Base-by-base conservation (phyloP, 2,888 invertebrate species). In the Spodoptera picta region DNA sequence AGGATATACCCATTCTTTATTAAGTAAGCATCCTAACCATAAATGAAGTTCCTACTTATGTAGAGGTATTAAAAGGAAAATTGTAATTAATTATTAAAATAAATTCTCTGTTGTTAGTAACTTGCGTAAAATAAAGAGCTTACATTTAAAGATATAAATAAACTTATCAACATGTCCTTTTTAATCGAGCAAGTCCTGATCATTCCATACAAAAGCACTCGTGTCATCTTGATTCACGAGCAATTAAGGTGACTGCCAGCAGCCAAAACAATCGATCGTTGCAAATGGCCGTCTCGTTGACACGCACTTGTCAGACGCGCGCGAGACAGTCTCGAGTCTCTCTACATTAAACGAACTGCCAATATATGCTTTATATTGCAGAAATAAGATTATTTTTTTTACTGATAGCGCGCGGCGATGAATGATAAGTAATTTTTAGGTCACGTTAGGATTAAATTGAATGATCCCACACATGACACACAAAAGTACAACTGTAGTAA, bases 251-350 rank as follows among this genome's bases (percentile, higher is more conserved):
- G 92, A 85, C 90, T 90, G 79, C 87, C 83, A 86, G 90, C 93
- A 94, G 94, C 94, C 94, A 90, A 93, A 94, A 93, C 94, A 94
- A 94, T 94, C 94, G 92, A 94, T 94, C 93, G 89, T 79, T 88
- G 83, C 89, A 91, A 93, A 91, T 92, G 92, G 89, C 80, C 87
- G 87, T 84, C 87, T 88, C 85, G 88, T 85, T 84, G 85, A 80
- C 81, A 84, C 85, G 80, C 84, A 78, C 75, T 77, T 71, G 79
- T 74, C 83, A 83, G 81, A 83, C 81, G 75, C 59, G 69, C 74
- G 75, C 76, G 80, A 77, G 79, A 73, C 81, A 73, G 71, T 60
- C 68, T 54, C 24, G 50, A 31, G 60, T 65, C 56, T 61, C 52
- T 69, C 58, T 46, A 44, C 60, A 48, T 47, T 52, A 45, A 60